Evolutionary conservation across 2,888 invertebrate species (phyloP).

Genomic region (Neocrepidodera transversa): DNA sequence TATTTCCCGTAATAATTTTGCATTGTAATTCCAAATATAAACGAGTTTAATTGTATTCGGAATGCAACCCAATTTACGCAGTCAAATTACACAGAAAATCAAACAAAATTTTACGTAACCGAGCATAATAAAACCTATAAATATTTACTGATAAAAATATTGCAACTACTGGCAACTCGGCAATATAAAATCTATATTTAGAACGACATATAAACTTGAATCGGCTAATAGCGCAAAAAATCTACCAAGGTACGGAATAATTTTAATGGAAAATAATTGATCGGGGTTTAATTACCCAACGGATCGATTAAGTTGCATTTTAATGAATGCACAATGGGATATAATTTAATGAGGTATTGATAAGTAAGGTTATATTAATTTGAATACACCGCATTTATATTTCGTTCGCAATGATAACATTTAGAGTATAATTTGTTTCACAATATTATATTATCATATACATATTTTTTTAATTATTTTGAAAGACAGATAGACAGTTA

Average conservation of each 20-base stretch:
- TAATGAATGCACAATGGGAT: too few species aligned
- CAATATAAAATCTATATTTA: slow-evolving; percentile 35
- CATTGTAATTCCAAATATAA: not conserved
- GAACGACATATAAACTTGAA: slow-evolving; percentile 14
- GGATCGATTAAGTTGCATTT: not conserved
- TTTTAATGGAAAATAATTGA: not conserved
- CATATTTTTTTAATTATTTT: too few species aligned
- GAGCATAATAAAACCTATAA: slow-evolving; percentile 27
- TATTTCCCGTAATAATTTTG: not conserved
- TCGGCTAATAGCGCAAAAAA: slow-evolving; percentile 21
- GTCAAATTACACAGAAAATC: slow-evolving; percentile 21
- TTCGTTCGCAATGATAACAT: too few species aligned
- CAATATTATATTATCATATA: too few species aligned
- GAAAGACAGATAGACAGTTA: too few species aligned
- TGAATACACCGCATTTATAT: too few species aligned
- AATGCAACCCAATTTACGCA: slow-evolving; percentile 21
- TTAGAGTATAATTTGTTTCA: too few species aligned
- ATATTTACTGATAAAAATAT: slow-evolving; percentile 29
- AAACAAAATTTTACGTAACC: slow-evolving; percentile 23
- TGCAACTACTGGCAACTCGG: slow-evolving; percentile 28
- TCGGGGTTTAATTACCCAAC: not conserved
- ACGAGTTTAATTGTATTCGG: slow-evolving; percentile 1
- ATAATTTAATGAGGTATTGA: too few species aligned
- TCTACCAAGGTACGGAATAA: not conserved
- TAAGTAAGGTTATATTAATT: too few species aligned